A percentile compares a stretch with the other conserved stretches of the same genome.
Evolutionary conservation across 2,888 invertebrate genomes (phyloP).

Genomic region (Hermaeophaga mercurialis): DNA sequence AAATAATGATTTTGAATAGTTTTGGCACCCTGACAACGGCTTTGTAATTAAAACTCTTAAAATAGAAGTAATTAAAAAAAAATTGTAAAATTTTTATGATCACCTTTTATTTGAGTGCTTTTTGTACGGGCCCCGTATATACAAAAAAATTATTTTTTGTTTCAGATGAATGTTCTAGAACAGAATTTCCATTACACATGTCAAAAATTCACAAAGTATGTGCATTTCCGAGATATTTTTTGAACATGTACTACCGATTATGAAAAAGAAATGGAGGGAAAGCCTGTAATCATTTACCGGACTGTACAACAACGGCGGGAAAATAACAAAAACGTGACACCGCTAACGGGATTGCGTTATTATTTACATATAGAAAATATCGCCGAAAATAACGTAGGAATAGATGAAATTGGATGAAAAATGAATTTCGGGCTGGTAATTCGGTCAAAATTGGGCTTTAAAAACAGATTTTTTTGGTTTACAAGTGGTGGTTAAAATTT

Average conservation of each 20-base stretch:
- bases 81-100: neutral
- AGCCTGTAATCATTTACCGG: conserved; percentile 1
- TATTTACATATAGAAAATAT: too few relatives aligned
- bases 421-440: too few relatives aligned
- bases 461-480: neutral
- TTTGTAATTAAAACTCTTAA: too few relatives aligned
- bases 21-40: too few relatives aligned
- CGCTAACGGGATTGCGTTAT: too few relatives aligned
- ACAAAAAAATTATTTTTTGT: neutral
- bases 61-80: too few relatives aligned
- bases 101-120: neutral
- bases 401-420: too few relatives aligned
- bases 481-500: conserved; percentile 39
- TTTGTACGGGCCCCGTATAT: conserved; percentile 1
- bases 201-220: too few relatives aligned
- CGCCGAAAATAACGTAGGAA: too few relatives aligned
- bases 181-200: too few relatives aligned
- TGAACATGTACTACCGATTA: neutral
- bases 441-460: too few relatives aligned
- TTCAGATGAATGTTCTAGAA: neutral
- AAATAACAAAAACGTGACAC: conserved; percentile 22
- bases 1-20: too few relatives aligned
- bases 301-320: conserved; percentile 8
- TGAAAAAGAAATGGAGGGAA: conserved; percentile 3
- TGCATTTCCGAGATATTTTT: neutral